Percentiles rank a stretch among this genome's conserved stretches.
Conservation (phyloP, 2,888 invertebrate genomes). For the Acanthosoma haemorrhoidale region DNA sequence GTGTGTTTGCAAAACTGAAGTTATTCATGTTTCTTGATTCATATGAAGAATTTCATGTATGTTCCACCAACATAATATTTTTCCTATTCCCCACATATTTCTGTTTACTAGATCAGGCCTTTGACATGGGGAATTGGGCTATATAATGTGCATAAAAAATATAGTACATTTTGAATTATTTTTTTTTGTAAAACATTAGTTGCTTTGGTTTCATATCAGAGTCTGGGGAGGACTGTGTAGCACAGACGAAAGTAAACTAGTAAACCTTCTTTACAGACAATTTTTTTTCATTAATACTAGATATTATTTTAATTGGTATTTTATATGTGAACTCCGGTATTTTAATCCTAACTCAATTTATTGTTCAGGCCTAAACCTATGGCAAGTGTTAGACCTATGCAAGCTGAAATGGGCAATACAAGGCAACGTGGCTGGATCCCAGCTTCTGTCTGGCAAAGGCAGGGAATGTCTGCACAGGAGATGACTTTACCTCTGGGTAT, state of each 20-base stretch:
- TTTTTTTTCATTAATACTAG: not conserved
- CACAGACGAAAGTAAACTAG: not conserved
- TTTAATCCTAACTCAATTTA: not conserved
- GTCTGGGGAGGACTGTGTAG: not conserved
- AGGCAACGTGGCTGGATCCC: slow-evolving; percentile 68
- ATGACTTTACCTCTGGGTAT: slow-evolving; percentile 82
- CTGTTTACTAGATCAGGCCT: too few relatives aligned
- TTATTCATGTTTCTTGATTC: too few relatives aligned
- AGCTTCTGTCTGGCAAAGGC: slow-evolving; percentile 84
- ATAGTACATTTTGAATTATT: not conserved
- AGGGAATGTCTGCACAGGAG: slow-evolving; percentile 92
- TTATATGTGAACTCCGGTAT: not conserved
- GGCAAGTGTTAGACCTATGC: slow-evolving; percentile 74
- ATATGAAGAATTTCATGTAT: too few relatives aligned
- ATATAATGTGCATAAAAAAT: not conserved
- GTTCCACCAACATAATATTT: too few relatives aligned
- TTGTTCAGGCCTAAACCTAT: slow-evolving; percentile 43
- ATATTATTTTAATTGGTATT: not conserved
- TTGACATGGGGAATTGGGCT: not conserved
- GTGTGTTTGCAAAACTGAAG: too few relatives aligned
- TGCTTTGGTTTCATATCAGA: not conserved
- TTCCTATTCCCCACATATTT: too few relatives aligned
- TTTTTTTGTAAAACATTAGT: not conserved
- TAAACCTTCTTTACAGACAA: not conserved
- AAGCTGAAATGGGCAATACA: slow-evolving; percentile 51